phyloP scores from a whole-genome alignment of 1,140 invertebrate species.

The Gonioctena quinquepunctata region DNA sequence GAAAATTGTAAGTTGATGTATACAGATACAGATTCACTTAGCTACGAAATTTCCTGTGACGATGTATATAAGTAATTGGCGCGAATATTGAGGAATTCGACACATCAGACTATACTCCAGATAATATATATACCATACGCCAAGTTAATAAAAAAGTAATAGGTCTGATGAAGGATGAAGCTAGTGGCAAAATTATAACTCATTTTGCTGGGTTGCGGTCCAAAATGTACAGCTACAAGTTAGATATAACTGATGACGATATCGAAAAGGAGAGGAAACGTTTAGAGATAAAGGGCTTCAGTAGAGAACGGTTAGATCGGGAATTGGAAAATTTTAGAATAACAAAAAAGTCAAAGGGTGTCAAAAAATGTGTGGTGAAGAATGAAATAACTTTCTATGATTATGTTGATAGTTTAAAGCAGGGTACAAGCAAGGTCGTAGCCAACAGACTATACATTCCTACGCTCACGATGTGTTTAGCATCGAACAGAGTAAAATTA shows the following conservation, averaged over 20 bases:
- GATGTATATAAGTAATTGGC: slow-evolving; percentile 43
- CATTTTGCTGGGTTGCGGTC: background rate
- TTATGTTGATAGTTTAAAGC: background rate
- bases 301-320: background rate
- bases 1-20: slow-evolving; percentile 43
- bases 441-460: background rate
- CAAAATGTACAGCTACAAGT: background rate
- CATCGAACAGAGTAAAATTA: background rate
- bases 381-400: background rate
- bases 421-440: background rate
- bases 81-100: background rate
- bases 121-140: background rate
- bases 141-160: background rate
- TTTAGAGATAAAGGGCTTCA: background rate
- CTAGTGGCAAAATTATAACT: background rate
- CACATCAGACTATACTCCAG: background rate
- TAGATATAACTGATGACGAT: background rate
- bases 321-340: background rate
- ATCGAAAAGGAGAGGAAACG: background rate
- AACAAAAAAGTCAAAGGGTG: background rate
- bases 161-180: background rate
- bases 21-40: slow-evolving; percentile 54
- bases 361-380: background rate
- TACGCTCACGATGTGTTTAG: background rate
- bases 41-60: slow-evolving; percentile 44